These are phyloP conservation scores for Cichladusa arquata DNA, from an alignment of 2,113 vertebrate species.

Conservation along the genomic window DNA sequence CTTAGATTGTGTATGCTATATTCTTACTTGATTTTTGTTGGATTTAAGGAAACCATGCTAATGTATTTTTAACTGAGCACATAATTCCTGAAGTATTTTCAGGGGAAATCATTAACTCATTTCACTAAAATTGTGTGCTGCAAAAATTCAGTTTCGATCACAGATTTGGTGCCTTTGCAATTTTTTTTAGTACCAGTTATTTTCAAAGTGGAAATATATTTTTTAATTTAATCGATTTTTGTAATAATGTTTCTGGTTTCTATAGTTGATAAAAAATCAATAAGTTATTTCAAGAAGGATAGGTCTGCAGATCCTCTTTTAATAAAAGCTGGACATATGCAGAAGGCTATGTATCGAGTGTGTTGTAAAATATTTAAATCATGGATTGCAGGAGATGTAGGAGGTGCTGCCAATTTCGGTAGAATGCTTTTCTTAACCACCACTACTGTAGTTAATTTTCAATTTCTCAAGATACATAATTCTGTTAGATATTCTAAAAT, in stretches of 20 bases:
- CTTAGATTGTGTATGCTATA: not conserved
- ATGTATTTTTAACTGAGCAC: not conserved
- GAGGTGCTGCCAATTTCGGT: not conserved
- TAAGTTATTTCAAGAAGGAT: not conserved
- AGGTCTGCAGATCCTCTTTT: not conserved
- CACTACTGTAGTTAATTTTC: not conserved
- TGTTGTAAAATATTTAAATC: not conserved
- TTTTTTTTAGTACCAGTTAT: not conserved
- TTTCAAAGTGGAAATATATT: not conserved
- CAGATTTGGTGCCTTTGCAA: fast-evolving
- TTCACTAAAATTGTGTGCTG: not conserved
- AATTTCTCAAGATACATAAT: not conserved
- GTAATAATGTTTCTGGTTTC: not conserved
- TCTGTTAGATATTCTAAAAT: not conserved
- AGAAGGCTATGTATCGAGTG: not conserved
- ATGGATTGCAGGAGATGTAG: not conserved
- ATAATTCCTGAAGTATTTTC: not conserved
- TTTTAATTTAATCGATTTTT: not conserved
- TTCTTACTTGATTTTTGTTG: not conserved
- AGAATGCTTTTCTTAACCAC: not conserved
- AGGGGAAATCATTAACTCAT: not conserved
- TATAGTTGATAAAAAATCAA: not conserved
- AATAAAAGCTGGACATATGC: not conserved
- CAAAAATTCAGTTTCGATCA: not conserved
- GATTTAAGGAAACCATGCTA: not conserved